These are phyloP conservation scores for Ridgeia piscesae DNA, from an alignment of 1,140 invertebrate genomes.

Conservation along the genomic window DNA sequence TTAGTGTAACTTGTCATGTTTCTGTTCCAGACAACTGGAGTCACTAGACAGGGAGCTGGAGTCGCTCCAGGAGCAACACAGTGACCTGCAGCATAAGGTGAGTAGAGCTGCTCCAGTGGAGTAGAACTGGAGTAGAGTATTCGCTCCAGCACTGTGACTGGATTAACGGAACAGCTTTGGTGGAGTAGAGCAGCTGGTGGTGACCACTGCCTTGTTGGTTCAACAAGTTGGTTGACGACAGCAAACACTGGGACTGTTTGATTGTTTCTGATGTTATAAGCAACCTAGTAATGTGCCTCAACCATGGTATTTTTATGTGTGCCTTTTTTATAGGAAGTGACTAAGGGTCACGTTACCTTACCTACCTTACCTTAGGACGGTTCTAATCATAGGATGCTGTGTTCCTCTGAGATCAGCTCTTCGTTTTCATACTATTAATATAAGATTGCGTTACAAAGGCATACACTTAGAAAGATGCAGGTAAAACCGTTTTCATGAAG, in stretches of 20 bases:
- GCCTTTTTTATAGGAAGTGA: too few relatives aligned
- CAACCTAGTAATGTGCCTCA: too few relatives aligned
- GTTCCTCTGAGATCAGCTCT: too few relatives aligned
- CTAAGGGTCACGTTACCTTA: too few relatives aligned
- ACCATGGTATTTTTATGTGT: too few relatives aligned
- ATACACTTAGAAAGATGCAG: too few relatives aligned
- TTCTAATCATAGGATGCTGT: too few relatives aligned
- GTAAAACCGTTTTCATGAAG: too few relatives aligned
- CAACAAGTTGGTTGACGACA: background rate
- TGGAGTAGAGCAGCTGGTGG: background rate
- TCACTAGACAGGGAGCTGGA: slow-evolving; percentile 75
- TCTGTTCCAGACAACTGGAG: slow-evolving; percentile 63
- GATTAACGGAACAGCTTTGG: background rate
- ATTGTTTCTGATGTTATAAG: background rate
- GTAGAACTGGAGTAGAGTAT: background rate
- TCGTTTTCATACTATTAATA: too few relatives aligned
- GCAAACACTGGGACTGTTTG: background rate
- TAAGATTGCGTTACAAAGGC: too few relatives aligned
- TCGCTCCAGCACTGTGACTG: background rate
- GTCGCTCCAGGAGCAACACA: slow-evolving; percentile 59
- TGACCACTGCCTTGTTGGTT: background rate
- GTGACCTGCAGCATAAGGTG: slow-evolving; percentile 52
- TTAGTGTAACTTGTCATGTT: background rate
- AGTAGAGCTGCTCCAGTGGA: background rate
- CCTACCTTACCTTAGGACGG: too few relatives aligned